These are phyloP conservation scores for Psettodes erumei DNA, from an alignment of 2,113 vertebrate genomes.

Conservation along the genomic window DNA sequence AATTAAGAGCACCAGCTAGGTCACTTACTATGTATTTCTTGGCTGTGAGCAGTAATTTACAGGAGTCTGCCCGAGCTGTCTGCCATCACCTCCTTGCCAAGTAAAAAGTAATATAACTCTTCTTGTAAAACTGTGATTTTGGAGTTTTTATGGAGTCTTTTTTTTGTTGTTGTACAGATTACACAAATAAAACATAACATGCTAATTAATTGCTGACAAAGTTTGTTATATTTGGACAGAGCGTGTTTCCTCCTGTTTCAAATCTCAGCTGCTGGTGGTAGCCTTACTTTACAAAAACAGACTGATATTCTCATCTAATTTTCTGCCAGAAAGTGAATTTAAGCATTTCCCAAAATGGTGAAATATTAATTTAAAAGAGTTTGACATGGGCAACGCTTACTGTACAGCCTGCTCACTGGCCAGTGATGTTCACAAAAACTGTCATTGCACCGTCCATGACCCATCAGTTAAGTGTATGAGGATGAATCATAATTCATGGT, in stretches of 20 bases:
- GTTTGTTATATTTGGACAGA: neutral
- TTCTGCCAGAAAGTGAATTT: neutral
- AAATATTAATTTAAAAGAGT: too few species aligned
- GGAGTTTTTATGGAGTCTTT: neutral
- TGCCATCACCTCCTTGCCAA: neutral
- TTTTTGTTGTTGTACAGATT: neutral
- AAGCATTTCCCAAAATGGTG: neutral
- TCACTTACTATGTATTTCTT: neutral
- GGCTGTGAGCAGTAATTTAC: neutral
- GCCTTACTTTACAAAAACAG: neutral
- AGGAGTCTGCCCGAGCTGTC: neutral
- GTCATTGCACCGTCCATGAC: neutral
- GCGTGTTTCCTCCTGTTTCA: neutral
- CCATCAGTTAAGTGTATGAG: neutral
- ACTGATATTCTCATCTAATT: neutral
- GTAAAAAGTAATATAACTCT: too few species aligned
- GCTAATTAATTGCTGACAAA: too few species aligned
- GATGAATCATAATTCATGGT: constrained; percentile 1
- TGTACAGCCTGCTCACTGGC: too few species aligned
- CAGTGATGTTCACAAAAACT: neutral
- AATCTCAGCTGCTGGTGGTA: neutral
- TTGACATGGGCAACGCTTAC: neutral
- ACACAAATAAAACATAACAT: too few species aligned
- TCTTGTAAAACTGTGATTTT: too few species aligned
- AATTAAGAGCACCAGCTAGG: neutral